Evolutionary conservation across 2,888 invertebrate species (phyloP).

Genomic region (Drosophila tanythrix): DNA sequence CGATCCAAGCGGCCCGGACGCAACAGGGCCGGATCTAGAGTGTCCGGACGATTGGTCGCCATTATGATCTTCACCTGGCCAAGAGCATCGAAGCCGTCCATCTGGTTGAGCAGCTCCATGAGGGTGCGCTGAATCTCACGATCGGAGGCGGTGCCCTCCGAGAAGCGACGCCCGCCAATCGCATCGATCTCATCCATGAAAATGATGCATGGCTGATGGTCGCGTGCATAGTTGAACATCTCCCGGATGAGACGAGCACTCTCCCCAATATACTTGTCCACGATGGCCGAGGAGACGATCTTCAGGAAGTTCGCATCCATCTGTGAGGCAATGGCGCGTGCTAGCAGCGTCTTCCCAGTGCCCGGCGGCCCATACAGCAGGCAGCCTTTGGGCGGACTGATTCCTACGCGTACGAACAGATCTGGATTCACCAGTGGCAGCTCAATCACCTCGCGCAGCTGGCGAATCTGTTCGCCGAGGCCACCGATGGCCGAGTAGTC

Average conservation of each 20-base stretch:
- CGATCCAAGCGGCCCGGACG: constrained; percentile 97
- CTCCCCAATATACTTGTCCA: constrained; percentile 99
- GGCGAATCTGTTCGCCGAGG: constrained; percentile 97
- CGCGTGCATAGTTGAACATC: constrained; percentile 99
- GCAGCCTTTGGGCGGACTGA: constrained; percentile 99
- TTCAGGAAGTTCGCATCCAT: constrained; percentile 99
- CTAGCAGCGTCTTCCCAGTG: constrained; percentile 93
- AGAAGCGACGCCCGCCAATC: constrained; percentile 98
- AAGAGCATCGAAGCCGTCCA: constrained; percentile 99
- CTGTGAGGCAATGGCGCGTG: constrained; percentile 98
- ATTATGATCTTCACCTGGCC: constrained; percentile 99
- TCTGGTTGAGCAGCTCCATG: constrained; percentile 98
- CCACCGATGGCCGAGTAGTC: constrained; percentile 98
- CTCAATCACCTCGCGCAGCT: constrained; percentile 98
- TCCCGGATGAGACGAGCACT: constrained; percentile 98
- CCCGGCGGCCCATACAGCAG: constrained; percentile 90
- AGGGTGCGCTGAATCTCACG: constrained; percentile 99
- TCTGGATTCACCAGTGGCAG: constrained; percentile 98
- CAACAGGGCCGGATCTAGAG: constrained; percentile 97
- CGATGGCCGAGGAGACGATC: constrained; percentile 99
- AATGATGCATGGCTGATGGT: constrained; percentile 99
- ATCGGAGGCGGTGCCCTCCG: constrained; percentile 99
- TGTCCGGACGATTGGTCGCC: constrained; percentile 99
- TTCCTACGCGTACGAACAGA: constrained; percentile 97
- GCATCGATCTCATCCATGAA: constrained; percentile 99